Evolutionary conservation across 2,797 vertebrate genomes (phyloP).

Genomic region (Hydrocynus forskahlii): DNA sequence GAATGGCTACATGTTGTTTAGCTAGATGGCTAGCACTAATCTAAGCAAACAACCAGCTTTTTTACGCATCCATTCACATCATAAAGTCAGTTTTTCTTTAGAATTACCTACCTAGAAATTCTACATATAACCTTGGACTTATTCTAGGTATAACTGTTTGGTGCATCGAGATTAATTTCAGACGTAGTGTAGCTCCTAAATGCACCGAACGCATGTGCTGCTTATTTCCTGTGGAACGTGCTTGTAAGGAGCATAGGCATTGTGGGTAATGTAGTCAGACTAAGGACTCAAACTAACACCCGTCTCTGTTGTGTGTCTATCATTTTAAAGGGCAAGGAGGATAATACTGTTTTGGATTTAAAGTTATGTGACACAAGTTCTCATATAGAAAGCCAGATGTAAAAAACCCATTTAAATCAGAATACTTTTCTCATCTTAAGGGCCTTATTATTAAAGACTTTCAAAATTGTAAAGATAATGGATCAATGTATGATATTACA

Average conservation of each 20-base stretch:
- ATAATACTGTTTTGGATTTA: too few relatives aligned
- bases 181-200: background rate
- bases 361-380: too few relatives aligned
- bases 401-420: too few relatives aligned
- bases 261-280: slow-evolving; percentile 41
- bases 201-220: background rate
- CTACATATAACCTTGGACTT: slow-evolving; percentile 10
- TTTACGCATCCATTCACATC: background rate
- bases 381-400: too few relatives aligned
- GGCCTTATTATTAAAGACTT: too few relatives aligned
- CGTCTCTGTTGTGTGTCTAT: too few relatives aligned
- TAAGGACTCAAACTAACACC: background rate
- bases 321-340: too few relatives aligned
- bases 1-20: background rate
- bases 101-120: slow-evolving; percentile 41
- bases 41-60: background rate
- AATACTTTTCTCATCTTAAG: too few relatives aligned
- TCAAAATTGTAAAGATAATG: too few relatives aligned
- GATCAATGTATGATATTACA: too few relatives aligned
- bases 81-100: background rate
- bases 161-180: slow-evolving; percentile 43
- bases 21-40: background rate
- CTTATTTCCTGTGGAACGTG: slow-evolving; percentile 4
- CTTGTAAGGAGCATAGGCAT: background rate
- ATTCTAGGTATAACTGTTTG: slow-evolving; percentile 30